Base-by-base conservation (phyloP, 2,888 invertebrate genomes). In the Callinectes sapidus region DNA sequence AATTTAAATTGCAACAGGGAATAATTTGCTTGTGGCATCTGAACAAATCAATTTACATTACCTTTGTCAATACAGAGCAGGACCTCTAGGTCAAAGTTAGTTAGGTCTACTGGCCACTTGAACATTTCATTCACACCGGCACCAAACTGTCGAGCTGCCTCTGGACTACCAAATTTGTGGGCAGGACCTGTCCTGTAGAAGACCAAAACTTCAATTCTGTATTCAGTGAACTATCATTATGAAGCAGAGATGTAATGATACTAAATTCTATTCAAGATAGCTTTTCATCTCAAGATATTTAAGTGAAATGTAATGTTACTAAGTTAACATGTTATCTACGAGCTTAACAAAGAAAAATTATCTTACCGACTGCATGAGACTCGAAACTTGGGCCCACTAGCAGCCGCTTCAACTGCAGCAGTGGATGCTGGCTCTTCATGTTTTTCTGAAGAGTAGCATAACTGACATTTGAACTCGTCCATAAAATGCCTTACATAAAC, bases 21-120 rank as follows among this genome's bases (percentile, higher is more conserved):
- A 32, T 81, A 14, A 81, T 81, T 81, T 81, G 32, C 77, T 35
- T 32, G 13, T 13, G 77, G 10, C 28, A 81, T 2, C 13, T 81
- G 13, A 0, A 81, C n/a, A 16, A 35, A 55, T 35, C 0, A 28
- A 23, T 71, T 71, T 71, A 42, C 42, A 85, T 32, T 95, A 96
- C 96, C 95, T 77, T 95, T 95, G 77, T 95, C 95, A 54, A 96
- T 95, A 95, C 95, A 96, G 85, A 96, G 95, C n/a, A 96, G 95
- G 55, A 97, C 95, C 95, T 97, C 97, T 88, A 97, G 95, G 95
- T 97, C 96, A 95, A 96, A 96, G 42, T 96, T 95, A 39, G 96
- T 96, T 95, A 97, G 95, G 94, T 96, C 96, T 5, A 97, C 96
- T 93, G 96, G 96, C 97, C 97, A 97, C 35, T 96, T 95, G 95